Evolutionary conservation across 2,797 vertebrate genomes (phyloP), one percentile per base, ranked within the genome.

Genomic region (Poeciliopsis presidionis): DNA sequence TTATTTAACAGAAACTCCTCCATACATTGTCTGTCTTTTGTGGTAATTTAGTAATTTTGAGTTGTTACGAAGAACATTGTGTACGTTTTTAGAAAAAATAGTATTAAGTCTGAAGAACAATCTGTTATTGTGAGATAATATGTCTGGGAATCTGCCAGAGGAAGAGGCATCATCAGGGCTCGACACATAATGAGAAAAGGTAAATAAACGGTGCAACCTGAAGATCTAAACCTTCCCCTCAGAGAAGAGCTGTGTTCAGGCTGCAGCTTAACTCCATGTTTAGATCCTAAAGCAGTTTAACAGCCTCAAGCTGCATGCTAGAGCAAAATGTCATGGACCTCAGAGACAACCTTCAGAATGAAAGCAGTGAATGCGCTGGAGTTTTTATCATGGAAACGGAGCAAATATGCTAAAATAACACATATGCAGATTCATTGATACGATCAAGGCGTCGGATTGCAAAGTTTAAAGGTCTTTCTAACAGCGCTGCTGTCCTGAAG

Each of bases 221-320:
- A 4, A 55, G 25, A 76, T 20, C 22, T 41, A 20, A 83, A 73
- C 39, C 57, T 59, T 55, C n/a, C 65, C 36, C n/a, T 73, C 76
- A 25, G 46, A 28, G 43, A 74, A 55, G 73, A 7, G 74, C 74
- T 82, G 13, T 75, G 74, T 74, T 77, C 78, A 77, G 76, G 36
- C 73, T 82, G 67, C 5, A 45, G 43, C 41, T 85, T 75, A 72
- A 74, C 45, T 84, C 63, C 72, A 75, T 7, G 39, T 85, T 81
- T 49, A 77, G 76, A 79, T 53, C 16, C 75, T 85, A 84, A 86
- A 75, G 73, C 79, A 80, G 78, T 82, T 85, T 28, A 67, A 81
- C 79, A 14, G 74, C 79, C 76, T 51, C 73, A 53, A 78, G 84
- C 65, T 43, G 61, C 59, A 30, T 39, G 49, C 81, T 55, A 45